Conservation (phyloP, 1,140 invertebrate species). For the Diploscapter pachys region DNA sequence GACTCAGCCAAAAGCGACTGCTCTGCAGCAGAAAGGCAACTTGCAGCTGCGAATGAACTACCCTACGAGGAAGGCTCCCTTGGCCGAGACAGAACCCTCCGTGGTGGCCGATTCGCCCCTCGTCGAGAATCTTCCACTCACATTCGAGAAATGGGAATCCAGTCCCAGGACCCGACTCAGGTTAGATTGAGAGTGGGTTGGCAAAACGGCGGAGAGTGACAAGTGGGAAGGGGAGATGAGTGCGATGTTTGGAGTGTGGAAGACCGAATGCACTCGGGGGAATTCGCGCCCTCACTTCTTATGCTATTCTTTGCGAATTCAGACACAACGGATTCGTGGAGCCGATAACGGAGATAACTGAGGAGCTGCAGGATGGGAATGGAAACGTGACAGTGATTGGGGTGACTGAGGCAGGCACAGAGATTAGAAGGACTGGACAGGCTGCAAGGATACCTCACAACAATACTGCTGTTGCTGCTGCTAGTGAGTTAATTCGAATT, state of each 20-base stretch:
- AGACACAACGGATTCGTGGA: too few species aligned
- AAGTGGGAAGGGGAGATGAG: background rate
- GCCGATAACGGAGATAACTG: too few species aligned
- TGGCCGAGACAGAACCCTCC: slow-evolving; percentile 25
- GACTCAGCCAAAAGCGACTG: too few species aligned
- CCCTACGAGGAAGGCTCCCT: slow-evolving; percentile 18
- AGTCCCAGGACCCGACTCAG: slow-evolving; percentile 11
- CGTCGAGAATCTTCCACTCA: slow-evolving; percentile 29
- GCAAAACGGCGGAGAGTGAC: background rate
- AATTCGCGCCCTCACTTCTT: too few species aligned
- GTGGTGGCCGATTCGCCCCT: slow-evolving; percentile 31
- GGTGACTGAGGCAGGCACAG: too few species aligned
- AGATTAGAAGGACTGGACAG: too few species aligned
- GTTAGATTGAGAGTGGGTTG: background rate
- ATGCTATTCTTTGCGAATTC: too few species aligned
- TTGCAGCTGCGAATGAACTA: slow-evolving; percentile 11
- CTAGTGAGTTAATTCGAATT: too few species aligned
- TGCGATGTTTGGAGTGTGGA: background rate
- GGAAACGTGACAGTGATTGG: too few species aligned
- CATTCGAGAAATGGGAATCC: slow-evolving; percentile 27
- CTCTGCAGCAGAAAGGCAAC: slow-evolving; percentile 12
- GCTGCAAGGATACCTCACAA: too few species aligned
- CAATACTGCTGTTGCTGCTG: too few species aligned
- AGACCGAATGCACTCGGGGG: background rate
- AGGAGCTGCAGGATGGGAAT: too few species aligned